Conservation (phyloP, 1,140 invertebrate genomes). For the Argopecten irradians region DNA sequence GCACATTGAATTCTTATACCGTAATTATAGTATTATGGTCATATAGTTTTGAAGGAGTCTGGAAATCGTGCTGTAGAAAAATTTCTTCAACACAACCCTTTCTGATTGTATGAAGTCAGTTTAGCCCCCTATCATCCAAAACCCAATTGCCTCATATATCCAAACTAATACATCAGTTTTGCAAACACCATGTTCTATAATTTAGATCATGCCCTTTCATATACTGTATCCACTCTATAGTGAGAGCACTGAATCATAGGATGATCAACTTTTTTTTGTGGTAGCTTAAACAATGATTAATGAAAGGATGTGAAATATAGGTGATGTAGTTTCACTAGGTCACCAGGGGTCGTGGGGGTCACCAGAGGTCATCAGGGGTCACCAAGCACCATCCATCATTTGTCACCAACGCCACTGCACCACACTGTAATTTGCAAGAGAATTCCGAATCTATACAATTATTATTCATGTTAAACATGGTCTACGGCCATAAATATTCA, state of each 20-base stretch:
- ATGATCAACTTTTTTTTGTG: slow-evolving; percentile 18
- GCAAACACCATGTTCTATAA: neutral
- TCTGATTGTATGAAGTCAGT: too few species aligned
- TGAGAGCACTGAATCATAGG: neutral
- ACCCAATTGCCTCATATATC: too few species aligned
- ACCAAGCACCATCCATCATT: neutral
- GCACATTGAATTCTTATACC: too few species aligned
- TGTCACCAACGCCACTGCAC: neutral
- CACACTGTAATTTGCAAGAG: neutral
- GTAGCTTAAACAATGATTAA: slow-evolving; percentile 22
- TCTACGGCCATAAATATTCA: neutral
- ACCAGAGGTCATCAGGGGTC: neutral
- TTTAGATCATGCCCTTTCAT: neutral
- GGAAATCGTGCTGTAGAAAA: too few species aligned
- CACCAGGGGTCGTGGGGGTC: neutral
- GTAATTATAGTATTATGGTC: too few species aligned
- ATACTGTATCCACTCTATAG: neutral
- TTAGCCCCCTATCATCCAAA: too few species aligned
- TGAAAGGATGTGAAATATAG: slow-evolving; percentile 16
- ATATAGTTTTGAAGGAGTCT: too few species aligned
- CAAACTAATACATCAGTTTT: too few species aligned
- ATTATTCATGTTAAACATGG: neutral
- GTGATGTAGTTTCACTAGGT: slow-evolving; percentile 6
- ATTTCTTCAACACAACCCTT: too few species aligned
- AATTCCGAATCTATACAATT: neutral